phyloP scores from a whole-genome alignment of 1,140 invertebrate species.

The Leucophenga varia region DNA sequence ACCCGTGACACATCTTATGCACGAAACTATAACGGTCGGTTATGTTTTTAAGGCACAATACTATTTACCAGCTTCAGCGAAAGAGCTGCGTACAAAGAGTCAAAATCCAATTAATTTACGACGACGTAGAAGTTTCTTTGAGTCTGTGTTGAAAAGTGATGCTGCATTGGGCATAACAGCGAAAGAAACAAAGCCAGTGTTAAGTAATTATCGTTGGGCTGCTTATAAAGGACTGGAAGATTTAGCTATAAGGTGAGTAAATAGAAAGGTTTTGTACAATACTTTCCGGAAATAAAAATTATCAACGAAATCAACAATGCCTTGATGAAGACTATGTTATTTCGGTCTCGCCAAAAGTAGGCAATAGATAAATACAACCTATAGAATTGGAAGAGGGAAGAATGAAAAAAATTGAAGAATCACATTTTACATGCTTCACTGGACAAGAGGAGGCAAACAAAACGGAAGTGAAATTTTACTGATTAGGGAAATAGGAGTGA shows the following conservation, averaged over 20 bases:
- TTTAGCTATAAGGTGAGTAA: slow-evolving; percentile 18
- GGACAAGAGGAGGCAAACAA: too few species aligned
- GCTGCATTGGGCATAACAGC: slow-evolving; percentile 19
- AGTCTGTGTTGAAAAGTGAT: slow-evolving; percentile 8
- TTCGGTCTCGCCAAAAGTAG: too few species aligned
- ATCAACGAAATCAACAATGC: too few species aligned
- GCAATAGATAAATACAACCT: too few species aligned
- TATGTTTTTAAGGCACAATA: slow-evolving; percentile 52
- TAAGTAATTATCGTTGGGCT: slow-evolving; percentile 36
- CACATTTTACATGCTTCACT: too few species aligned
- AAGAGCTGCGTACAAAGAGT: slow-evolving; percentile 28
- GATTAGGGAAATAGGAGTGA: too few species aligned
- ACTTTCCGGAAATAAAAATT: background rate
- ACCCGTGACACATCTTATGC: slow-evolving; percentile 32
- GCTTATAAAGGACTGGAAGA: slow-evolving; percentile 31
- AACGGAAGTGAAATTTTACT: too few species aligned
- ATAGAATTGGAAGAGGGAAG: too few species aligned
- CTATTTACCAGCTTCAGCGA: slow-evolving; percentile 29
- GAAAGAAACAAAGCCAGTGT: background rate
- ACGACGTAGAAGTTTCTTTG: too few species aligned
- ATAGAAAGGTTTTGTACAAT: too few species aligned
- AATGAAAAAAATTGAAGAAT: too few species aligned
- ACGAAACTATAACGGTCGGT: slow-evolving; percentile 39
- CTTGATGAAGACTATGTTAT: too few species aligned
- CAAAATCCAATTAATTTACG: slow-evolving; percentile 19